Percentiles rank a stretch among this genome's conserved stretches.
Conservation (phyloP, 2,888 invertebrate genomes). For the Aethes cnicana region DNA sequence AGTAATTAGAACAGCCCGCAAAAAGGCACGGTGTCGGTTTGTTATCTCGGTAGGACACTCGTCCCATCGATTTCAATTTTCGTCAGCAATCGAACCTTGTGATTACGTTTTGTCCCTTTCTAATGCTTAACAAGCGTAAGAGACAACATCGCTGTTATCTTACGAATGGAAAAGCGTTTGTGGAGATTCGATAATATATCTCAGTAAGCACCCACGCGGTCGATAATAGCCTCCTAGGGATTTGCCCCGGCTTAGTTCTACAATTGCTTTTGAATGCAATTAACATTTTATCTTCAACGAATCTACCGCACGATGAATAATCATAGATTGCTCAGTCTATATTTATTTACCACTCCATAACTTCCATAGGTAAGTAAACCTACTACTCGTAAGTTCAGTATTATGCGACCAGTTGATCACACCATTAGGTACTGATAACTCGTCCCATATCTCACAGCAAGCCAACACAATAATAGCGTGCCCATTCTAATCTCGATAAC, state of each 20-base stretch:
- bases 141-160: background rate
- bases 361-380: no score
- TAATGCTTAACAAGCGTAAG: background rate
- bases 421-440: slow-evolving; percentile 6
- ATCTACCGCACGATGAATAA: slow-evolving; percentile 1
- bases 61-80: slow-evolving; percentile 14
- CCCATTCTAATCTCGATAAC: background rate
- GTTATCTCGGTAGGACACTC: slow-evolving; percentile 26
- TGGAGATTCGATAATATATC: background rate
- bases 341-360: slow-evolving; percentile 1
- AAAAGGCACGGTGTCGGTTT: slow-evolving; percentile 23
- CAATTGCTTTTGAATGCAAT: background rate
- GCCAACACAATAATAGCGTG: slow-evolving; percentile 6
- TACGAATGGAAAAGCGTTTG: background rate
- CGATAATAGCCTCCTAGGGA: background rate
- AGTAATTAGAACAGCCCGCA: slow-evolving; percentile 18
- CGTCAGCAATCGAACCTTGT: slow-evolving; percentile 2
- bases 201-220: background rate
- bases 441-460: background rate
- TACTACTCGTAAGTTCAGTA: no score
- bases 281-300: slow-evolving; percentile 3
- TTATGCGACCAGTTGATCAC: slow-evolving; percentile 2
- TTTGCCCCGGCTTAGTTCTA: slow-evolving; percentile 1
- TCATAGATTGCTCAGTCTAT: slow-evolving; percentile 4
- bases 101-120: slow-evolving; percentile 2